These are phyloP conservation scores for Characodon lateralis DNA, from an alignment of 2,797 vertebrate species.

Conservation along the genomic window DNA sequence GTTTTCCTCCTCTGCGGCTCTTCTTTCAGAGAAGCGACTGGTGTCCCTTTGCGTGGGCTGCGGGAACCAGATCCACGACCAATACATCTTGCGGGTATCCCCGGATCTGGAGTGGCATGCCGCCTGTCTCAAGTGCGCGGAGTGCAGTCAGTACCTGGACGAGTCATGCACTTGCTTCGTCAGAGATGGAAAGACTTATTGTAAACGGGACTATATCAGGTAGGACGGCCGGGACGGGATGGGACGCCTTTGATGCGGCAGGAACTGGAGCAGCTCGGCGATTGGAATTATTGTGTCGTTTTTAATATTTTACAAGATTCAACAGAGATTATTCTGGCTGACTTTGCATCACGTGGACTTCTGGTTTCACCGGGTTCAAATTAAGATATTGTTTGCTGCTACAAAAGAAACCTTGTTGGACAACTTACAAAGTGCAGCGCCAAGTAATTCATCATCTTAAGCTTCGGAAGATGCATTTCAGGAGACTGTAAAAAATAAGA, in stretches of 20 bases:
- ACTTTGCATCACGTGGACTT: neutral
- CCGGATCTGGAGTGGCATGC: conserved; percentile 98
- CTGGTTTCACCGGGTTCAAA: neutral
- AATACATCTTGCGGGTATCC: conserved; percentile 95
- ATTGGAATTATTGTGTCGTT: conserved; percentile 5
- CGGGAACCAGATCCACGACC: conserved; percentile 97
- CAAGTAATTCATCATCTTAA: neutral
- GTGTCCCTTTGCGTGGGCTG: conserved; percentile 97
- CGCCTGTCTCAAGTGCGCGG: conserved; percentile 94
- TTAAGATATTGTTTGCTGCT: neutral
- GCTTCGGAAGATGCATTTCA: neutral
- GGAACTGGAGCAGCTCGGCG: conserved; percentile 11
- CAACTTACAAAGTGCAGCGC: neutral
- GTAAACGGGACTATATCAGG: conserved; percentile 97
- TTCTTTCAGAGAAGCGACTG: conserved; percentile 90
- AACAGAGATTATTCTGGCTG: neutral
- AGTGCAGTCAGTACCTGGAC: conserved; percentile 96
- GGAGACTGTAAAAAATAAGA: neutral
- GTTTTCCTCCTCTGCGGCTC: conserved; percentile 19
- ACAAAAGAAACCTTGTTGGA: neutral
- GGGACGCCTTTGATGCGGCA: conserved; percentile 1
- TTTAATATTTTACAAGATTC: conserved; percentile 1
- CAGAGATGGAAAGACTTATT: conserved; percentile 95
- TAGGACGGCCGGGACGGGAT: conserved; percentile 66
- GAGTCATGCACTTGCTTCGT: conserved; percentile 98